phyloP scores from a whole-genome alignment of 2,797 vertebrate genomes.

The Xerus rutilus region DNA sequence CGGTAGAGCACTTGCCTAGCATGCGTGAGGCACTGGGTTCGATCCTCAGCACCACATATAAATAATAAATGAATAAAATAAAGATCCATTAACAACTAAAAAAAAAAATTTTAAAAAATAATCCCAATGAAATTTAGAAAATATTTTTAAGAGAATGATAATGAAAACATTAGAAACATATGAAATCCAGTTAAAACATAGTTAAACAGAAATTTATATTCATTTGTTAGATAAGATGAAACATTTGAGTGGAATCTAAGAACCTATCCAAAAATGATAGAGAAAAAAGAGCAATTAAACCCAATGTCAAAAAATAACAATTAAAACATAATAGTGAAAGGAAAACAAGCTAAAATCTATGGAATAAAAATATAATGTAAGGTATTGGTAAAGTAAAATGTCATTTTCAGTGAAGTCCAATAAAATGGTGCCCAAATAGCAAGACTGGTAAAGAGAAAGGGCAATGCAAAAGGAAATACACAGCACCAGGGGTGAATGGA shows the following conservation, averaged over 20 bases:
- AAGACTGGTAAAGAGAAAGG: not conserved
- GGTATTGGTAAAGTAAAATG: not conserved
- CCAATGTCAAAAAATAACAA: not conserved
- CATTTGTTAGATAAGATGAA: not conserved
- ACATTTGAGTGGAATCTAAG: not conserved
- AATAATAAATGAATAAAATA: too few species aligned
- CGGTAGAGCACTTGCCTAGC: too few species aligned
- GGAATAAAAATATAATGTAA: not conserved
- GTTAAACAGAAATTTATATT: not conserved
- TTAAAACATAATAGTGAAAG: not conserved
- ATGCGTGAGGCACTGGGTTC: too few species aligned
- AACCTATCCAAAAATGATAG: not conserved
- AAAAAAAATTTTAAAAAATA: not conserved
- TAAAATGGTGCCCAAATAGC: not conserved
- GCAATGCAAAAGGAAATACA: not conserved
- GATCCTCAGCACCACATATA: too few species aligned
- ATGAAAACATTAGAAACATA: not conserved
- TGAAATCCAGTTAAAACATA: not conserved
- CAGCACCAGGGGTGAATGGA: rapidly evolving
- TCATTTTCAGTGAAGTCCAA: not conserved
- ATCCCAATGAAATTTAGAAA: not conserved
- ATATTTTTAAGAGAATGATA: not conserved
- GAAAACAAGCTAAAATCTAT: not conserved
- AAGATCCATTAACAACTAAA: too few species aligned
- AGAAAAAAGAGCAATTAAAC: not conserved